Evolutionary conservation across 2,113 vertebrate genomes (phyloP).

Genomic region (Cygnus atratus): DNA sequence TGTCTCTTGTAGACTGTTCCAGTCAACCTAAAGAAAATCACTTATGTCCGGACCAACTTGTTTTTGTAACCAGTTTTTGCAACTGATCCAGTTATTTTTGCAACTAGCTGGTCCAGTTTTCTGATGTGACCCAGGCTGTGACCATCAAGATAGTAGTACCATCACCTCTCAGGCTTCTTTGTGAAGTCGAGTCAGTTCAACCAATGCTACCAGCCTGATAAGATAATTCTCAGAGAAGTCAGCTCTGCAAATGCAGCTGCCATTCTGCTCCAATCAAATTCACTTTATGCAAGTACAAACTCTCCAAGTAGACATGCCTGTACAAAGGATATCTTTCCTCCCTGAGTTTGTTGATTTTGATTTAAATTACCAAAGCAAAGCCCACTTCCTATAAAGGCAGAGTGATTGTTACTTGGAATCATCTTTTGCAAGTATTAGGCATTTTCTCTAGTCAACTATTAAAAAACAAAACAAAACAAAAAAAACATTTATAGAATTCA

Average conservation of each 20-base stretch:
- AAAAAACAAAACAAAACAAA: not conserved
- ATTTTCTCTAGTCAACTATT: not conserved
- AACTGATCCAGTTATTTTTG: not conserved
- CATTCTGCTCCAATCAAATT: not conserved
- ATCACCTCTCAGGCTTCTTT: not conserved
- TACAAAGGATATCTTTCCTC: not conserved
- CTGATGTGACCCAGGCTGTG: not conserved
- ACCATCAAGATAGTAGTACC: not conserved
- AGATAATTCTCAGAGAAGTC: not conserved
- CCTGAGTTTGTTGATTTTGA: not conserved
- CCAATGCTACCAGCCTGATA: not conserved
- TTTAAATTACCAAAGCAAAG: conserved; percentile 24
- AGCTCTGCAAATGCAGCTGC: not conserved
- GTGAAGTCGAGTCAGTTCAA: not conserved
- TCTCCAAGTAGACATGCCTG: not conserved
- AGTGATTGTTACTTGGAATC: not conserved
- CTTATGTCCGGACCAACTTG: not conserved
- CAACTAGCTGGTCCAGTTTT: not conserved
- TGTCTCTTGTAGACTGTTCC: not conserved
- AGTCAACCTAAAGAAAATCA: not conserved
- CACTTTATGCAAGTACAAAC: not conserved
- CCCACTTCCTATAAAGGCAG: not conserved
- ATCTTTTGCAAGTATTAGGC: not conserved
- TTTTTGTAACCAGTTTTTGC: not conserved
- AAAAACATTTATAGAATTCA: not conserved